Percentiles rank a stretch among this genome's conserved stretches.
Conservation (phyloP, 2,888 invertebrate species). For the Zygaena filipendulae region DNA sequence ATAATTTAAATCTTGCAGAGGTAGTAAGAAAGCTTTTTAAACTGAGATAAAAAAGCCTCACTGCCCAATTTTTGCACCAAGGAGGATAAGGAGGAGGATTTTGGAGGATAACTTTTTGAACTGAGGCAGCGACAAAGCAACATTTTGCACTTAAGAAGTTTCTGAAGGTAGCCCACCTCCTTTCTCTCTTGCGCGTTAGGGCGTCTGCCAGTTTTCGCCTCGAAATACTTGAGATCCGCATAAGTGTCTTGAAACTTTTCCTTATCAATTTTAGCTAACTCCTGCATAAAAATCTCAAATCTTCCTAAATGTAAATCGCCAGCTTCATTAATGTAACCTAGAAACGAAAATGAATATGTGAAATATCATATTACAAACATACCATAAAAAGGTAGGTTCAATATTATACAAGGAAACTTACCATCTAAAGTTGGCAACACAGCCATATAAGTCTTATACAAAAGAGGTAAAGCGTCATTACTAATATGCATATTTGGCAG, state of each 20-base stretch:
- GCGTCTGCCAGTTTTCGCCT: conserved; percentile 78
- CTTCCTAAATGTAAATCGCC: conserved; percentile 85
- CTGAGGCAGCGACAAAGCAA: too few species aligned
- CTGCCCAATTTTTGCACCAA: too few species aligned
- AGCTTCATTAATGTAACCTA: conserved; percentile 94
- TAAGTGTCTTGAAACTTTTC: conserved; percentile 80
- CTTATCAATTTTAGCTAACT: conserved; percentile 77
- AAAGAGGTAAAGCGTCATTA: conserved; percentile 86
- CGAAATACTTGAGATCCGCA: conserved; percentile 86
- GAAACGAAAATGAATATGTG: conserved; percentile 17
- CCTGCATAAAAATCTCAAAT: conserved; percentile 87
- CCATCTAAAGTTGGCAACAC: conserved; percentile 89
- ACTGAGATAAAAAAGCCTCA: too few species aligned
- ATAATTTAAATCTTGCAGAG: too few species aligned
- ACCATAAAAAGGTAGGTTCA: neutral
- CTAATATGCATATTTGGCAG: conserved; percentile 94
- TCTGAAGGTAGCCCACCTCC: too few species aligned
- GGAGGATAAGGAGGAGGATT: too few species aligned
- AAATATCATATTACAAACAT: conserved; percentile 1
- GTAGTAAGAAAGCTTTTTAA: too few species aligned
- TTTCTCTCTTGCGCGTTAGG: conserved; percentile 51
- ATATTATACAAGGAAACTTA: conserved; percentile 53
- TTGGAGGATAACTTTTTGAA: too few species aligned
- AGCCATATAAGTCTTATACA: conserved; percentile 89
- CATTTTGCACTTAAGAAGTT: too few species aligned